Evolutionary conservation across 2,797 vertebrate genomes (phyloP), one percentile per base, ranked within the genome.

Genomic region (Pachyuromys duprasi): DNA sequence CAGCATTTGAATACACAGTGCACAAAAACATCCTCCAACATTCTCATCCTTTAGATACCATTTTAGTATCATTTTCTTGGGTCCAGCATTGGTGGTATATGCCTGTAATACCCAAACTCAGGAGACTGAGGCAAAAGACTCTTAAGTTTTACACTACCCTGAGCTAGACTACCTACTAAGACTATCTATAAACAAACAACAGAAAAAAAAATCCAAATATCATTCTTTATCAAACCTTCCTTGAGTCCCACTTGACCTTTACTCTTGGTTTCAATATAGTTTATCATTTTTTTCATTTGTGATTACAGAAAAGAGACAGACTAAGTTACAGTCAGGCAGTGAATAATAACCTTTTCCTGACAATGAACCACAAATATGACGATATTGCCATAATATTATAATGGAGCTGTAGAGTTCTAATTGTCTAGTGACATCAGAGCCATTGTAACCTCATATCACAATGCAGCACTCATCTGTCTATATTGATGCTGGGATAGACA

Each of bases 41-140:
- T 17, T 57, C 55, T 57, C 5, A 33, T 93, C 81, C 62, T 91
- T 96, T 76, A 75, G 8, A 94, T 62, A 81, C 74, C 13, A 84
- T 18, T 67, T 80, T 70, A 79, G 45, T 26, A 67, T 76, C 24
- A 78, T 3, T 49, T 63, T 49, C 42, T 49, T 90, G 9, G 9
- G 17, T 45, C 33, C 36, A 24, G n/a, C 24, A 67, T 79, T 65
- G 8, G 13, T 53, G 8, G 8, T 36, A 39, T 49, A 55, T n/a
- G 24, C 8, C 45, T 67, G 2, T 79, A 36, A 67, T 79, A 2
- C 9, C 33, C 18, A 24, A 14, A 39, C 24, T 55, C 42, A 55
- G 60, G 42, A 36, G 87, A n/a, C 33, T 55, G 24, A 79, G 15
- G 5, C 31, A 63, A 65, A 55, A 70, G 62, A 67, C 33, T 24